Conservation (phyloP, 2,888 invertebrate genomes). For the Euzetes globulus region DNA sequence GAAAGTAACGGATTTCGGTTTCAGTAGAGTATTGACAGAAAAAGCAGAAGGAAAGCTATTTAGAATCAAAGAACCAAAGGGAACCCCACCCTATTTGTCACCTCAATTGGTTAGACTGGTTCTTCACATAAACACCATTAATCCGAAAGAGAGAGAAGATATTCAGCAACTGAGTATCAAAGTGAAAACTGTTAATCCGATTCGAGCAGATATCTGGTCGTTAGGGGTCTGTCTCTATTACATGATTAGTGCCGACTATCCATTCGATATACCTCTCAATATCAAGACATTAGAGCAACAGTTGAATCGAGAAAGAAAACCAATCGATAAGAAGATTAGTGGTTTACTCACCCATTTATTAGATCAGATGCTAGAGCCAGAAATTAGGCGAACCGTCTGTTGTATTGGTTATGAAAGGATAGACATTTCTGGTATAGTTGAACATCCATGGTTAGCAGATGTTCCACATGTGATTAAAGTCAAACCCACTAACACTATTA, state of each 20-base stretch:
- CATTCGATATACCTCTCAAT: conserved; percentile 58
- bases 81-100: not conserved
- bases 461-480: not conserved
- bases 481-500: too few species aligned
- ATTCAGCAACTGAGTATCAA: not conserved
- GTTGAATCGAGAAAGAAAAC: conserved; percentile 46
- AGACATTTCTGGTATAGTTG: not conserved
- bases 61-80: not conserved
- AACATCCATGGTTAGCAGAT: not conserved
- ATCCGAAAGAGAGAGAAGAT: too few species aligned
- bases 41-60: not conserved
- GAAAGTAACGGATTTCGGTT: not conserved
- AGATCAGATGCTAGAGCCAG: not conserved
- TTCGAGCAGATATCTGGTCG: conserved; percentile 66
- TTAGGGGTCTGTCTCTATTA: conserved; percentile 51
- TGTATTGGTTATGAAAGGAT: too few species aligned
- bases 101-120: not conserved
- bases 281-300: conserved; percentile 62
- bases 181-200: conserved; percentile 53
- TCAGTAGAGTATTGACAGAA: not conserved
- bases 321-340: not conserved
- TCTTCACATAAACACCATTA: too few species aligned
- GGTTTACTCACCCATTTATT: not conserved
- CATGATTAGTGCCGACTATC: conserved; percentile 49
- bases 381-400: too few species aligned